Conservation (phyloP, 2,888 invertebrate genomes). For the Margaritifera margaritifera region DNA sequence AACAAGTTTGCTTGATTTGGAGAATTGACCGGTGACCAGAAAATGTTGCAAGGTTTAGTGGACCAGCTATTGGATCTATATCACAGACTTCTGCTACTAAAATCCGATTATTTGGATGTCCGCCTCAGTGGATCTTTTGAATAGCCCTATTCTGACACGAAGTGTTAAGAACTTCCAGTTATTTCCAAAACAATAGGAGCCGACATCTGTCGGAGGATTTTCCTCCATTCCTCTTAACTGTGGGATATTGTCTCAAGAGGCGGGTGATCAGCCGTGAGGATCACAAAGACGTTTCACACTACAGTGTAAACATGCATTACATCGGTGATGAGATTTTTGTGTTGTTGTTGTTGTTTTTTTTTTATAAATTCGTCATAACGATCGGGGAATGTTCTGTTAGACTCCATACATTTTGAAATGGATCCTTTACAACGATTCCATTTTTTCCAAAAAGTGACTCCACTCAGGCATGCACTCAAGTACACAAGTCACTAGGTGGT, state of each 20-base stretch:
- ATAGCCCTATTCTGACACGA: conserved; percentile 1
- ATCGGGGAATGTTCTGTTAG: not conserved
- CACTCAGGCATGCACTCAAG: not conserved
- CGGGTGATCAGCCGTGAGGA: not conserved
- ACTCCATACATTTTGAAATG: not conserved
- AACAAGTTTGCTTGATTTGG: too few species aligned
- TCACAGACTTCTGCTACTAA: too few species aligned
- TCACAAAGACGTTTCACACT: conserved; percentile 1
- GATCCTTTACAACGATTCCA: not conserved
- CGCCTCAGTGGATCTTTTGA: too few species aligned
- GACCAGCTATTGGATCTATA: too few species aligned
- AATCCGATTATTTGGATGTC: too few species aligned
- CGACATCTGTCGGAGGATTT: not conserved
- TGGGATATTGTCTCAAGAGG: not conserved
- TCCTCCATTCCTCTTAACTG: not conserved
- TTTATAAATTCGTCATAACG: not conserved
- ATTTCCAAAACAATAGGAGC: not conserved
- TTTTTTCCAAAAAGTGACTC: not conserved
- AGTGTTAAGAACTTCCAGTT: not conserved
- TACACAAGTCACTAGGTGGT: not conserved
- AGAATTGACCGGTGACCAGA: too few species aligned
- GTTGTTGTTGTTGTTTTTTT: too few species aligned
- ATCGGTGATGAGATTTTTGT: conserved; percentile 4
- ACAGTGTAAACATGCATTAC: not conserved
- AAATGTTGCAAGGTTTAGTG: too few species aligned